Base-by-base conservation (phyloP, 2,888 invertebrate species). In the Nomada ferruginata region DNA sequence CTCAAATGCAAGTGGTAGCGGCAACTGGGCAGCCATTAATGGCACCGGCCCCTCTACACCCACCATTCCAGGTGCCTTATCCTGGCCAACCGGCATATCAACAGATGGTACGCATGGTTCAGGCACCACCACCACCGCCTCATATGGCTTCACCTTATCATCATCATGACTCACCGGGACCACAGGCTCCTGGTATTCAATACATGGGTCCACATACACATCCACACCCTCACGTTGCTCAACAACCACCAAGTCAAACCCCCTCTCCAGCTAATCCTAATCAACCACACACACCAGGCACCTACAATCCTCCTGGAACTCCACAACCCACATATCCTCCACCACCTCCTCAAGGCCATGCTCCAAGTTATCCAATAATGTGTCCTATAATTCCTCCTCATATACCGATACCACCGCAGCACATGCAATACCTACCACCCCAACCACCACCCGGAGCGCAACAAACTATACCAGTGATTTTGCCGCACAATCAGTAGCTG, bases 1-100 rank as follows among this genome's bases (percentile, higher is more conserved):
- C 96, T 23, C 96, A 97, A 91, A 97, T 98, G 95, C 97, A 97
- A 92, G 97, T 97, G 83, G 96, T 97, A 36, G 97, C 97, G 76
- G 95, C 96, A 47, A 94, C 95, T 26, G 98, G 98, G 0, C 98
- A 97, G 93, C 98, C 98, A 5, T 94, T 98, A 78, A 94, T 98
- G 89, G 97, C 98, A 57, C 96, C 97, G 29, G 97, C 96, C 26
- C 97, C 97, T 15, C 94, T 97, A 92, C 96, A 96, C 91, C 96
- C 95, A 87, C 94, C 96, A 92, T 93, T 94, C 89, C 95, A 95
- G 85, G 95, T 96, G 94, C 95, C 95, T 90, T 96, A 96, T 93
- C 94, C 96, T 84, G 95, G 95, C 89, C 94, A 93, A 79, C 94
- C 94, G 76, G 90, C 94, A 71, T 94, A 94, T 89, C 94, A 94